Percentiles rank a stretch among this genome's conserved stretches.
Conservation (phyloP, 2,113 vertebrate species). For the Neoarius graeffei region DNA sequence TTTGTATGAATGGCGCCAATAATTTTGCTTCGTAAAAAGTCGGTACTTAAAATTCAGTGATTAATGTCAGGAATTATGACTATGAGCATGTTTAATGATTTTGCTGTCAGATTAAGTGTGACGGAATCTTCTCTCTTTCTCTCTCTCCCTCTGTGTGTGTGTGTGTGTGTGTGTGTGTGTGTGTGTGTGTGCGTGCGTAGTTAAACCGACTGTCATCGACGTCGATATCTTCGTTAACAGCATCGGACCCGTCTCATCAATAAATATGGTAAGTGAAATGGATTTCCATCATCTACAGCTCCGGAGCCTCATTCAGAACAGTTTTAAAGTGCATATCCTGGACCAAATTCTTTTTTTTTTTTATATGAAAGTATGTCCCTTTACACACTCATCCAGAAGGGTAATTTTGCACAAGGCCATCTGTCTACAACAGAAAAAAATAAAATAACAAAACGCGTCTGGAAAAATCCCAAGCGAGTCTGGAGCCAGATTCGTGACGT, state of each 20-base stretch:
- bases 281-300: not conserved
- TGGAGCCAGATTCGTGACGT: too few relatives aligned
- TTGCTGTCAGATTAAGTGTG: not conserved
- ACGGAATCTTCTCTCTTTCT: conserved; percentile 53
- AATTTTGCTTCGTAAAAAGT: not conserved
- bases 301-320: not conserved
- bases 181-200: conserved; percentile 65
- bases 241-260: conserved; percentile 95
- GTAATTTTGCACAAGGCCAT: too few relatives aligned
- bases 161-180: conserved; percentile 19
- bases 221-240: conserved; percentile 97
- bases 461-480: too few relatives aligned
- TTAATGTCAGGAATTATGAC: not conserved
- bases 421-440: too few relatives aligned
- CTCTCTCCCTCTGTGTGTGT: conserved; percentile 2
- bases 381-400: too few relatives aligned
- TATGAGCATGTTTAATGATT: not conserved
- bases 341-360: too few relatives aligned
- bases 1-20: not conserved
- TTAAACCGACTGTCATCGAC: conserved; percentile 90
- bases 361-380: too few relatives aligned
- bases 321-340: not conserved
- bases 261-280: conserved; percentile 89
- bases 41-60: not conserved
- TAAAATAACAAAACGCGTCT: too few relatives aligned